A percentile compares a stretch with the other conserved stretches of the same genome.
phyloP scores from a whole-genome alignment of 2,888 invertebrate genomes.

The Protophormia terraenovae region DNA sequence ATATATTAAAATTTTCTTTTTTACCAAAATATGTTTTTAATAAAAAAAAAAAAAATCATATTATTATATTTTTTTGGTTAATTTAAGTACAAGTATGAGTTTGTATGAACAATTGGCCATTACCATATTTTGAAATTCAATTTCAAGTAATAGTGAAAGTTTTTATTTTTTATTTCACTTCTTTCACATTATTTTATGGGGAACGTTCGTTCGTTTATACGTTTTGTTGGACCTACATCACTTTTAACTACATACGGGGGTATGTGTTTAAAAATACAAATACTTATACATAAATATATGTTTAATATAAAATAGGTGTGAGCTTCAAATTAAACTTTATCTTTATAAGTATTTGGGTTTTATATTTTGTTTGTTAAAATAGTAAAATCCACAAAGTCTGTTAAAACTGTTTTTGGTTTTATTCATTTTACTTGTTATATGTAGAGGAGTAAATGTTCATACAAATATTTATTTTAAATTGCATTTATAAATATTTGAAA shows the following conservation, averaged over 20 bases:
- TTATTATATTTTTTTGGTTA: too few species aligned
- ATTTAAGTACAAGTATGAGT: background rate
- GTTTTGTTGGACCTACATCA: conserved; percentile 35
- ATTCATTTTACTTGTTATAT: background rate
- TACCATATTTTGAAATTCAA: conserved; percentile 57
- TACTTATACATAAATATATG: background rate
- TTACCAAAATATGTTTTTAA: background rate
- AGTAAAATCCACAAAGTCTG: background rate
- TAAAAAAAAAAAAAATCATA: conserved; percentile 15
- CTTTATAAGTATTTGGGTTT: background rate
- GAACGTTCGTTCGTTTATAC: background rate
- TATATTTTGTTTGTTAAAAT: background rate
- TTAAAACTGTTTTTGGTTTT: background rate
- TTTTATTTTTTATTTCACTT: conserved; percentile 50
- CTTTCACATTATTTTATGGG: conserved; percentile 4
- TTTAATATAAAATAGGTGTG: conserved; percentile 29
- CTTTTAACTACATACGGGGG: background rate
- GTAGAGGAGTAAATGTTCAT: background rate
- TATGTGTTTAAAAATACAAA: background rate
- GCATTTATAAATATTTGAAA: conserved; percentile 14
- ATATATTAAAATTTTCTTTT: background rate
- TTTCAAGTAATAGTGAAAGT: conserved; percentile 67
- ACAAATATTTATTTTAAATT: conserved; percentile 7
- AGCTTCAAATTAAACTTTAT: conserved; percentile 17
- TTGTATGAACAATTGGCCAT: conserved; percentile 36